Base-by-base conservation (phyloP, 1,140 invertebrate species). In the Zaprionus camerounensis region DNA sequence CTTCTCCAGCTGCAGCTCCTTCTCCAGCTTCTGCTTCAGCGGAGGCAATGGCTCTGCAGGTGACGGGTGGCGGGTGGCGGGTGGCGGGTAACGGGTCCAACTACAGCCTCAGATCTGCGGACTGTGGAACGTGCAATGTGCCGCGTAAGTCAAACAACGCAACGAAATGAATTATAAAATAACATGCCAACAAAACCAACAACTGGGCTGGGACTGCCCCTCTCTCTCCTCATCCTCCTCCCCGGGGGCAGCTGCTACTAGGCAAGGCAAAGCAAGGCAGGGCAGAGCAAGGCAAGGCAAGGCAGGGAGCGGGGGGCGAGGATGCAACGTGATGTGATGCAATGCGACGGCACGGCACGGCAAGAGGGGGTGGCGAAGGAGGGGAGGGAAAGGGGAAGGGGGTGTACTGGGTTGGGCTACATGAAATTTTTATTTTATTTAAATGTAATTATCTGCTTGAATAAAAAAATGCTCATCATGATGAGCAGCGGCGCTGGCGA, bases 381-480 rank as follows among this genome's bases (percentile, higher is more conserved):
- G 3, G 49, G 46, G 63, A 20, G 20, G 20, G 20, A 0, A 20
- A 20, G 38, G 62, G 49, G 31, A 13, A 11, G 46, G 49, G 46
- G 63, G 28, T 17, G 31, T 9, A 9, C 51, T 63, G 64, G 69
- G 69, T 76, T 68, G 76, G 56, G 74, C 84, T 69, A 82, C 86
- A 91, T 91, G 80, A 85, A 91, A 91, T 91, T 91, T 91, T 91
- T 91, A 91, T 91, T 91, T 91, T 91, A 91, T 91, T 91, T 91
- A 91, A 91, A 91, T 91, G 86, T 91, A 91, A 91, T 91, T 91
- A 91, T 91, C 86, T 91, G 86, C 86, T 83, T 86, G 86, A 91
- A 86, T 80, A 91, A 81, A 91, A 90, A 91, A 91, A 86, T 86
- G 71, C 82, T 91, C 86, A 91, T 90, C 86, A 91, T 80, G 86